Percentiles rank a stretch among this genome's conserved stretches.
These are phyloP conservation scores for Turritopsis rubra DNA, from an alignment of 30 jellyfish, hydroid and myxozoan species.

Conservation along the genomic window DNA sequence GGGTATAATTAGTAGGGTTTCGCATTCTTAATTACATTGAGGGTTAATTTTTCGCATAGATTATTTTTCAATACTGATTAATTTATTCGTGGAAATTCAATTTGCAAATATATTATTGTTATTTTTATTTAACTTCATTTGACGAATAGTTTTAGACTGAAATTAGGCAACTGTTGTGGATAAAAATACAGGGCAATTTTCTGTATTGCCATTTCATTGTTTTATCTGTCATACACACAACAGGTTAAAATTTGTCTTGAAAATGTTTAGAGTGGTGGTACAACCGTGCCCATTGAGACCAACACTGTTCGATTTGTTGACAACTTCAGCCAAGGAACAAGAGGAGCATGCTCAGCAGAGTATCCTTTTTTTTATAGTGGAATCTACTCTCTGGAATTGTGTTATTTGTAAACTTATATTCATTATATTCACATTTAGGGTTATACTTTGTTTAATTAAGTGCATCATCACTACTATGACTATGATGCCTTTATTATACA, in stretches of 20 bases:
- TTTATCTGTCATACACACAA: too few species aligned
- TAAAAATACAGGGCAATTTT: too few species aligned
- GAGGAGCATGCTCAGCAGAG: constrained; percentile 99
- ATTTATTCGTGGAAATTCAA: not conserved
- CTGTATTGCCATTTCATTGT: too few species aligned
- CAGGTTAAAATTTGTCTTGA: not conserved
- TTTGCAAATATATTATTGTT: not conserved
- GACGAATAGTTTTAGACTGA: not conserved
- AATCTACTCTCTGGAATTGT: too few species aligned
- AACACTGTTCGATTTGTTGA: constrained; percentile 94
- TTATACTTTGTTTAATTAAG: too few species aligned
- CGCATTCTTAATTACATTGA: constrained; percentile 17
- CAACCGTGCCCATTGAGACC: constrained; percentile 98
- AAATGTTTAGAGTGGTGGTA: constrained; percentile 97
- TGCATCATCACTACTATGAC: too few species aligned
- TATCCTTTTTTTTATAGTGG: constrained; percentile 53
- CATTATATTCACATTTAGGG: too few species aligned
- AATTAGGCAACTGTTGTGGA: not conserved
- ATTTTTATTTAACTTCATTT: too few species aligned
- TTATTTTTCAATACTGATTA: not conserved
- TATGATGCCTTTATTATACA: too few species aligned
- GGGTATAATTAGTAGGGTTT: constrained; percentile 13
- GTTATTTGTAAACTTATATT: too few species aligned
- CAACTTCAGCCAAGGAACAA: constrained; percentile 98
- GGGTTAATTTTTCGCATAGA: constrained; percentile 27